Evolutionary conservation across 1,140 invertebrate genomes (phyloP).

Genomic region (Kradibia gibbosae): DNA sequence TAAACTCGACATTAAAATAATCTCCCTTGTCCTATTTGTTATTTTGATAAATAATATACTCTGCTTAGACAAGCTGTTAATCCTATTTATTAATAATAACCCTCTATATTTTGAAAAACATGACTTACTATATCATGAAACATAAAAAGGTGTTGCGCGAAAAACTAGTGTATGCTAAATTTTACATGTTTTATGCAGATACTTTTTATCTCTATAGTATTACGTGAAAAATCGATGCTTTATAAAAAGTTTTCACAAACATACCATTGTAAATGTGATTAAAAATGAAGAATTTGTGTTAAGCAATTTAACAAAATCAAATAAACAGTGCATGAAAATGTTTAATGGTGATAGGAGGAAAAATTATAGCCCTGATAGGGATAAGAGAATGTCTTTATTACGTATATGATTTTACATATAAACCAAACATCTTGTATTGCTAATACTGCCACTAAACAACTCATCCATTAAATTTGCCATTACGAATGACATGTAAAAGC

Average conservation of each 20-base stretch:
- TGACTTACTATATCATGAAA: neutral
- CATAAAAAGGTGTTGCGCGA: neutral
- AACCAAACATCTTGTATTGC: neutral
- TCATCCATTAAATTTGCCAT: conserved; percentile 18
- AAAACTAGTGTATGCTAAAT: neutral
- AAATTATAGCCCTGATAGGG: neutral
- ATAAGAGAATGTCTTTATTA: neutral
- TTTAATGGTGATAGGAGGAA: neutral
- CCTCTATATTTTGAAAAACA: neutral
- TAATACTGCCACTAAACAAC: neutral
- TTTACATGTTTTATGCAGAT: neutral
- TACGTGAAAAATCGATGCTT: neutral
- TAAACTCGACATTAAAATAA: neutral
- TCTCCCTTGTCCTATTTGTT: neutral
- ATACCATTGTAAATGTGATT: too few species aligned
- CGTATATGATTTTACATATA: neutral
- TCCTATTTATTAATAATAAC: neutral
- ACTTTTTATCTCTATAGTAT: neutral
- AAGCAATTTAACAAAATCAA: too few species aligned
- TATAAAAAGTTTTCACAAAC: neutral
- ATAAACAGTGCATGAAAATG: too few species aligned
- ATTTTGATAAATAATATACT: neutral
- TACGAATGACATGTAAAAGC: conserved; percentile 27
- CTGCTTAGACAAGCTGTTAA: neutral
- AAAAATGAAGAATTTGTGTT: too few species aligned